Evolutionary conservation across 2,888 invertebrate species (phyloP), one percentile per base, ranked within the genome.

Genomic region (Scotopteryx bipunctaria): DNA sequence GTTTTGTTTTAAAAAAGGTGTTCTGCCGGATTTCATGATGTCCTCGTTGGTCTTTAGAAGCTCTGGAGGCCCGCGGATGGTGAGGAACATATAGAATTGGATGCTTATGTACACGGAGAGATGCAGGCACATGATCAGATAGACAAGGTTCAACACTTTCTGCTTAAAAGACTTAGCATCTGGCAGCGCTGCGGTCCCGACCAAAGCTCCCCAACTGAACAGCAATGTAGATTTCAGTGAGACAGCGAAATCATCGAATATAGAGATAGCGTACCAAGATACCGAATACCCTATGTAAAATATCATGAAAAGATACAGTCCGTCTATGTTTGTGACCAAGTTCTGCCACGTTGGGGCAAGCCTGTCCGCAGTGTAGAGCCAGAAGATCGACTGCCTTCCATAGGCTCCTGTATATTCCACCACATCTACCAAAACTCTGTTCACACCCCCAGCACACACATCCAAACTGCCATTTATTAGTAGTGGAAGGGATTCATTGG

Each of bases 331-430:
- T 1, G 15, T 29, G 0, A 76, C 33, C 6, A 87, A 63, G 37
- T 71, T 76, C 31, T 71, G 53, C 86, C 84, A 88, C 6, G 81
- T 76, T 53, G 73, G 70, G 1, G 63, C 59, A 0, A 53, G 54
- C 60, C 86, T 68, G 50, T 81, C 70, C 0, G 70, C 78, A 3
- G 71, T 56, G 38, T 86, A 88, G 0, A 78, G 63, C 86, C 86
- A 88, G 31, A 73, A 55, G 1, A 82, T 52, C 0, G 64, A 60
- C 63, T 86, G 83, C 13, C 71, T 66, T 0, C 66, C 64, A 44
- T 88, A 87, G 1, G 76, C 48, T 0, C 87, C 87, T 1, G 86
- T 85, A 54, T 87, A 89, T 2, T 69, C n/a, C 0, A 88, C 78
- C 0, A 51, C 1, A n/a, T 82, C 71, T 4, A 81, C 84, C 27